Percentiles rank a stretch among this genome's conserved stretches.
Evolutionary conservation across 2,888 invertebrate genomes (phyloP).

Genomic region (Parasteatoda lunata): DNA sequence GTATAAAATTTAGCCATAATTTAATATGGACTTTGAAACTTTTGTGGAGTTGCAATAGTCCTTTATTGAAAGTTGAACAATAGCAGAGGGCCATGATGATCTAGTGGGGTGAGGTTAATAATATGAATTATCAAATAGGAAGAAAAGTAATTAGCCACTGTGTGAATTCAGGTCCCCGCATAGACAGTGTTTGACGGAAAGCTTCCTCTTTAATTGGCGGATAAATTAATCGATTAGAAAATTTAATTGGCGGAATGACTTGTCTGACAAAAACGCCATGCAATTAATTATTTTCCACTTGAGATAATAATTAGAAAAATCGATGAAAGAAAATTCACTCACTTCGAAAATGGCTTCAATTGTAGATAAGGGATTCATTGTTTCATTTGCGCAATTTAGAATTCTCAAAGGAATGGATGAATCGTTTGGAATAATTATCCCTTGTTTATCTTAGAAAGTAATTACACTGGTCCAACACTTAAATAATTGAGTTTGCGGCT

Average conservation of each 20-base stretch:
- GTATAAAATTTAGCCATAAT: no score
- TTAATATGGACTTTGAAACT: no score
- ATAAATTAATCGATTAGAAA: slow-evolving; percentile 53
- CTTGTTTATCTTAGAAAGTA: no score
- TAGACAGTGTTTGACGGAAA: slow-evolving; percentile 28
- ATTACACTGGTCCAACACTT: no score
- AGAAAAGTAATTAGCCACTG: slow-evolving; percentile 50
- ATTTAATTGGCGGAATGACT: slow-evolving; percentile 51
- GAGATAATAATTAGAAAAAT: slow-evolving; percentile 52
- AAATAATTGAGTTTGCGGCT: no score
- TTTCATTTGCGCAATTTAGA: slow-evolving; percentile 7
- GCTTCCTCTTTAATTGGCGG: slow-evolving; percentile 36
- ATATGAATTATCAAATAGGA: slow-evolving; percentile 36
- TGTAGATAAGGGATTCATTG: slow-evolving; percentile 18
- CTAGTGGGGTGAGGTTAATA: slow-evolving; percentile 26
- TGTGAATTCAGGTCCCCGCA: slow-evolving; percentile 8
- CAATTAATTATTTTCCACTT: slow-evolving; percentile 58
- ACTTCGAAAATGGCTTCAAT: slow-evolving; percentile 10
- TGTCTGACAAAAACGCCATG: slow-evolving; percentile 31
- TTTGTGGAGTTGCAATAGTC: not conserved
- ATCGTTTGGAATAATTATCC: no score
- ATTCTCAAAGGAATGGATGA: not conserved
- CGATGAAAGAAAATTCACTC: slow-evolving; percentile 46
- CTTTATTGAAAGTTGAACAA: not conserved
- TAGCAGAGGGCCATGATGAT: not conserved